phyloP scores from a whole-genome alignment of 2,113 vertebrate genomes.

The Podarcis raffonei region DNA sequence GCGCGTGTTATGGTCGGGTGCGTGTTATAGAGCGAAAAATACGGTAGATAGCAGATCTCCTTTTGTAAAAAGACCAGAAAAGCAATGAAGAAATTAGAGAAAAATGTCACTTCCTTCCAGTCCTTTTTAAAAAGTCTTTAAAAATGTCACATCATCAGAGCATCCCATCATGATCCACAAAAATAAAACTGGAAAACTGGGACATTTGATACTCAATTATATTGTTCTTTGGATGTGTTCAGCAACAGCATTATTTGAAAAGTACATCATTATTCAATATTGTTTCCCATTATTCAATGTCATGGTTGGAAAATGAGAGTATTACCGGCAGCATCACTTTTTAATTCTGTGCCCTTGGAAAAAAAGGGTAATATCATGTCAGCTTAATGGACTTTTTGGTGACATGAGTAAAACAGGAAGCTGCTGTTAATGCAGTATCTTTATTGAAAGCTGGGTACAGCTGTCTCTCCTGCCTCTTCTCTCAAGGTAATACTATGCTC shows the following conservation, averaged over 20 bases:
- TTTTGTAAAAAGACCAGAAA: not conserved
- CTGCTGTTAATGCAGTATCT: conserved; percentile 47
- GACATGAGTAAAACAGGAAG: conserved; percentile 32
- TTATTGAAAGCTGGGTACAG: conserved; percentile 48
- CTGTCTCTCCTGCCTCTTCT: conserved; percentile 62
- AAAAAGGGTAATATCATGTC: conserved; percentile 59
- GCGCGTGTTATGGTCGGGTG: too few relatives aligned
- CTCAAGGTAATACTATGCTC: conserved; percentile 71
- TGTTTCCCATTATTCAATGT: conserved; percentile 73
- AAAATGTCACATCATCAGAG: not conserved
- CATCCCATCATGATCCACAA: accelerated
- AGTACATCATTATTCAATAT: conserved; percentile 64
- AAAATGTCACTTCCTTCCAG: not conserved
- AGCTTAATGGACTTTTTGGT: conserved; percentile 57
- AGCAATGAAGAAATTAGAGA: not conserved
- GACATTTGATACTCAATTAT: conserved; percentile 30
- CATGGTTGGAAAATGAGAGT: conserved; percentile 54
- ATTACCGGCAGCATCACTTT: conserved; percentile 69
- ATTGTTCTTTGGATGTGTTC: conserved; percentile 38
- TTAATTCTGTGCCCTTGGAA: conserved; percentile 75
- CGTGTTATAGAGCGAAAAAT: too few relatives aligned
- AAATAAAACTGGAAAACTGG: conserved; percentile 36
- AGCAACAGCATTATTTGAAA: conserved; percentile 67
- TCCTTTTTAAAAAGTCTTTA: not conserved
- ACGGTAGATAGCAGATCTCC: not conserved